Evolutionary conservation across 2,113 vertebrate genomes (phyloP).

Genomic region (Vulpes lagopus): DNA sequence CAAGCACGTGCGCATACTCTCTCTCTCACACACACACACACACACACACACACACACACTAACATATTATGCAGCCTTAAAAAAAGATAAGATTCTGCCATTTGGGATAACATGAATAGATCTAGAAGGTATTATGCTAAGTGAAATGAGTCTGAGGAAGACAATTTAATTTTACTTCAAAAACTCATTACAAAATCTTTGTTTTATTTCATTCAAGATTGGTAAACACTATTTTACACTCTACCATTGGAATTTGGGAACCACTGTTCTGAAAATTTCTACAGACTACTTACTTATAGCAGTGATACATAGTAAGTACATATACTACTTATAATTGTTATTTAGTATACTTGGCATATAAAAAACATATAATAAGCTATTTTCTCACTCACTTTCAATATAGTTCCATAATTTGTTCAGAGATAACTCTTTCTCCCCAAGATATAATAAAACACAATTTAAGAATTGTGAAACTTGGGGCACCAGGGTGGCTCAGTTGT

Average conservation of each 20-base stretch:
- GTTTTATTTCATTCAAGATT: too few relatives aligned
- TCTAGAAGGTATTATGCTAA: too few relatives aligned
- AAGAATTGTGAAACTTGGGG: background rate
- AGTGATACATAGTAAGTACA: background rate
- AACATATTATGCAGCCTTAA: too few relatives aligned
- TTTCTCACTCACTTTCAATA: constrained; percentile 8
- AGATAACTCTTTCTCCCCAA: background rate
- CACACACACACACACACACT: too few relatives aligned
- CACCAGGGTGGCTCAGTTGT: too few relatives aligned
- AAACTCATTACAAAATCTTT: too few relatives aligned
- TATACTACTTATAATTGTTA: background rate
- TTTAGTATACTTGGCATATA: background rate
- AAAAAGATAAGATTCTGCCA: too few relatives aligned
- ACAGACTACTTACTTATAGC: background rate
- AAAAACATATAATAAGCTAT: background rate
- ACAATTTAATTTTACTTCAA: too few relatives aligned
- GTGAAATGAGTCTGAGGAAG: too few relatives aligned
- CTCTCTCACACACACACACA: too few relatives aligned
- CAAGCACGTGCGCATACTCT: too few relatives aligned
- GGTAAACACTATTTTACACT: background rate
- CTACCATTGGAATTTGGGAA: background rate
- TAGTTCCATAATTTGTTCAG: background rate
- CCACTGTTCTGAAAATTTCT: background rate
- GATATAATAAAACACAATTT: background rate
- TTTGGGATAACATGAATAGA: too few relatives aligned